Evolutionary conservation across 2,113 vertebrate genomes (phyloP).

Genomic region (Plotosus lineatus): DNA sequence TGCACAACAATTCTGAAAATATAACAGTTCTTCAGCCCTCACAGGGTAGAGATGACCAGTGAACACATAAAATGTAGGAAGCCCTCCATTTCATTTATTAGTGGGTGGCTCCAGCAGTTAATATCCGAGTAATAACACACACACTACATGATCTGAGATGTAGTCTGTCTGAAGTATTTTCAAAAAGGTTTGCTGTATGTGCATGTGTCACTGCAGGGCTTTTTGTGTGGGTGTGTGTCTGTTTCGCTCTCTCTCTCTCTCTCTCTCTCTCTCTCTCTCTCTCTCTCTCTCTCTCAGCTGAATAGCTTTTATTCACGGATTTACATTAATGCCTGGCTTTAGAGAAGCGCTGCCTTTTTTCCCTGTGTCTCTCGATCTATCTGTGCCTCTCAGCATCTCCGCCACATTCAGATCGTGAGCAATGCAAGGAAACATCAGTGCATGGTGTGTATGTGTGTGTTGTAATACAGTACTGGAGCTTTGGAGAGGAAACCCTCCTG

Average conservation of each 20-base stretch:
- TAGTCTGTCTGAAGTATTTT: not conserved
- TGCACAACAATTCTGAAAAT: not conserved
- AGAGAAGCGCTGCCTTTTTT: slow-evolving; percentile 13
- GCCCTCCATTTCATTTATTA: not conserved
- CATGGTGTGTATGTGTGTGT: not conserved
- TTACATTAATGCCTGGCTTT: slow-evolving; percentile 31
- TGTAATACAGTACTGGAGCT: not conserved
- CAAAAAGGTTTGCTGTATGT: not conserved
- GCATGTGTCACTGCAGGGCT: not conserved
- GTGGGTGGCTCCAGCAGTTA: not conserved
- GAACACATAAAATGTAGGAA: not conserved
- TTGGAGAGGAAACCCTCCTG: not conserved
- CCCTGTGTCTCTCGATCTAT: slow-evolving; percentile 10
- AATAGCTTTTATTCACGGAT: slow-evolving; percentile 26
- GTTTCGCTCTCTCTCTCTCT: slow-evolving; percentile 7
- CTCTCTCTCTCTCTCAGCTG: slow-evolving; percentile 3
- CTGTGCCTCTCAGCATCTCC: slow-evolving; percentile 20
- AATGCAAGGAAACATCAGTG: not conserved
- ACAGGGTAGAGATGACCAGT: not conserved
- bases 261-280: too few species aligned
- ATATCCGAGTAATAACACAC: not conserved
- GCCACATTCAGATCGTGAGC: not conserved
- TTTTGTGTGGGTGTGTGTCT: slow-evolving; percentile 30
- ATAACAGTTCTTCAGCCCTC: not conserved
- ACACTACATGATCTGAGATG: not conserved